Evolutionary conservation across 2,888 invertebrate genomes (phyloP), one percentile per base, ranked within the genome.

Genomic region (Temnothorax unifasciatus): DNA sequence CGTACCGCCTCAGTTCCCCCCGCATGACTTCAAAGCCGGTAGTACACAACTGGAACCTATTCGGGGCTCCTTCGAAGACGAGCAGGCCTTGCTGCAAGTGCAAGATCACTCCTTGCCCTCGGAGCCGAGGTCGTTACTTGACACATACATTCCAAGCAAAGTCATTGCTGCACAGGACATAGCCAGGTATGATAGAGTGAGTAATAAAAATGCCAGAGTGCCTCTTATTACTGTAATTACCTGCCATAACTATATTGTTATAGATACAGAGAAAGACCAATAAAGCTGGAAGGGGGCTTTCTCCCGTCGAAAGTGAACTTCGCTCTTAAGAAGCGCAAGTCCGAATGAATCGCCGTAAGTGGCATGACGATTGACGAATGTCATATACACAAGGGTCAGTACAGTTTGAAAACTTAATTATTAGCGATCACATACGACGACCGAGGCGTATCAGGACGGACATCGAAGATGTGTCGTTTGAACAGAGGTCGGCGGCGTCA

Each of bases 91-190:
- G 81, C 83, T 86, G 90, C 92, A 29, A 29, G 29, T 85, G 87
- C 94, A 85, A 79, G 88, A 88, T 68, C 87, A 91, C n/a, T 74
- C 87, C 38, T 85, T 57, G 21, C 66, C 87, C 8, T 85, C 91
- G 0, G 91, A 94, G 79, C 95, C 95, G 0, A 95, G 95, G 89
- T 95, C 95, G n/a, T 91, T 96, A 34, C 91, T 96, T 61, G 96
- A 96, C 85, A 95, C 96, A 9, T 96, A 96, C 85, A 93, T 96
- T 6, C 96, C 96, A 0, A 95, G 95, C 87, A 92, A 92, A 54
- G 47, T 95, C 13, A 93, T 94, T 50, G 94, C 93, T 6, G 94
- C 94, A 41, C 94, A 93, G 82, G 94, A 95, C 69, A 86, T 90
- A 2, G 92, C 92, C 18, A 93, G 94, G 94, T 94, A 91, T 71